These are phyloP conservation scores for Heliconius charithonia DNA, from an alignment of 2,888 invertebrate genomes.

Conservation along the genomic window DNA sequence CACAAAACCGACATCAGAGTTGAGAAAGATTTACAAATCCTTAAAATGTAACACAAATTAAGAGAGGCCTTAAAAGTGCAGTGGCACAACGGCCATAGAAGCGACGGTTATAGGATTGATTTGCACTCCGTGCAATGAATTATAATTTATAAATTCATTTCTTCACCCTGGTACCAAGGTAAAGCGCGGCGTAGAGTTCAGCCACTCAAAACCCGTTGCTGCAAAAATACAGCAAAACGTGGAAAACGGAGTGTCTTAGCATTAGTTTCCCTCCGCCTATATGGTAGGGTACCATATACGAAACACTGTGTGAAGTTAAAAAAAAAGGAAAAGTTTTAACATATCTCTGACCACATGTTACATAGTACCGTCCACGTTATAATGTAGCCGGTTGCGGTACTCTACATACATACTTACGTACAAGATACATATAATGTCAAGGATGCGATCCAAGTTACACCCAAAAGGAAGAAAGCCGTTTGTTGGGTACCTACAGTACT, in stretches of 20 bases:
- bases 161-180: not conserved
- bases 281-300: not conserved
- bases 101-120: no score
- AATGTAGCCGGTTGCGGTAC: slow-evolving; percentile 18
- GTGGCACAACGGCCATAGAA: no score
- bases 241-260: not conserved
- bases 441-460: slow-evolving; percentile 23
- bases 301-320: not conserved
- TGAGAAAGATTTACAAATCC: no score
- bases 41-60: no score
- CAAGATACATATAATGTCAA: slow-evolving; percentile 36
- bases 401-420: slow-evolving; percentile 26
- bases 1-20: no score
- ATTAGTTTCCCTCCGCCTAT: not conserved
- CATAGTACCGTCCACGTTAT: not conserved
- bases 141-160: no score
- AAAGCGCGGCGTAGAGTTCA: no score
- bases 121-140: no score
- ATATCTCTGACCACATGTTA: not conserved
- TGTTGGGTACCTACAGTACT: not conserved
- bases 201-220: no score
- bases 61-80: no score
- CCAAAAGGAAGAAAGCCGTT: slow-evolving; percentile 35
- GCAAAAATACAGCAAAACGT: not conserved
- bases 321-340: not conserved